Evolutionary conservation across 2,797 vertebrate genomes (phyloP), one percentile per base, ranked within the genome.

Genomic region (Aotus griseimembra): DNA sequence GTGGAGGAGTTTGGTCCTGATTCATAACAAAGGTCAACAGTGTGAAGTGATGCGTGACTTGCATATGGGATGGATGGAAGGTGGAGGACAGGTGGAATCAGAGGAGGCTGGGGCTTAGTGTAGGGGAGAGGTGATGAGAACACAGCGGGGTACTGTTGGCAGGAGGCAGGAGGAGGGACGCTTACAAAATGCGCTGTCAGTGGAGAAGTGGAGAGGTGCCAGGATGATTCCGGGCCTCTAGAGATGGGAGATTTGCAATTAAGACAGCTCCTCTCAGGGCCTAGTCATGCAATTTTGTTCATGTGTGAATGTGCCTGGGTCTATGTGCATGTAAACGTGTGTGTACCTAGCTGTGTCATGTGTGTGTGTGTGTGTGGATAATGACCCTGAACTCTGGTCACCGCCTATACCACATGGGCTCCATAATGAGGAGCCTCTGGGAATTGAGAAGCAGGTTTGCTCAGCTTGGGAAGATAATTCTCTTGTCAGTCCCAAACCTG

Each of bases 291-390:
- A 39, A 82, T 17, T 58, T 28, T 30, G 28, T 28, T 5, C 24
- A 15, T 4, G 14, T 26, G 33, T 36, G n/a, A 0, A 11, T 1
- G 0, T 82, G 55, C 13, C 64, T 64, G 67, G 2, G 20, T 44
- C 44, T 28, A 11, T 17, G 14, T 17, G 22, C 33, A 3, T 20
- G 0, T 6, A 48, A 4, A 22, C 5, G 0, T 12, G 67, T 75
- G 39, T 14, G 12, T 44, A 13, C 72, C 24, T 41, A 17, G 64
- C 64, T 67, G 64, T 67, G 64, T 67, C 33, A 9, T n/a, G 33
- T 41, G n/a, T 8, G 36, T 44, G n/a, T 8, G 36, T 44, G 73
- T 36, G 52, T 20, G 28, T 36, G 44, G 20, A 1, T 58, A 10
- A 26, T 2, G 61, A 50, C 44, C 44, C 46, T 67, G 33, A 76